phyloP scores from a whole-genome alignment of 2,888 invertebrate species.

The Brachynemurus nebulosus region DNA sequence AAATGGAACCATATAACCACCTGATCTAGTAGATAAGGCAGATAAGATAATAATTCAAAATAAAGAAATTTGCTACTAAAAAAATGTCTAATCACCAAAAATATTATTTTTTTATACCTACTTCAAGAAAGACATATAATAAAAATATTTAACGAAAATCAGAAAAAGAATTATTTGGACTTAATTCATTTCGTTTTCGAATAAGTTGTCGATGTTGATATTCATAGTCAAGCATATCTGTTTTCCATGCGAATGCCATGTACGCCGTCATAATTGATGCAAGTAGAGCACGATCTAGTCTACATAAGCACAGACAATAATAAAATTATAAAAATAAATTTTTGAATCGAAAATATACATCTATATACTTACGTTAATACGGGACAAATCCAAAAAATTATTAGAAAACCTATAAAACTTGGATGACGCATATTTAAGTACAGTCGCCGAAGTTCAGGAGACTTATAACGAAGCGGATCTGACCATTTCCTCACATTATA shows the following conservation, averaged over 20 bases:
- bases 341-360: background rate
- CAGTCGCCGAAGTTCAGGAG: background rate
- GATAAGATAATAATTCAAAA: too few species aligned
- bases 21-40: too few species aligned
- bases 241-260: background rate
- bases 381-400: conserved; percentile 3
- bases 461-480: background rate
- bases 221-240: background rate
- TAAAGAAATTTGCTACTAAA: too few species aligned
- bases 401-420: background rate
- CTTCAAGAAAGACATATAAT: too few species aligned
- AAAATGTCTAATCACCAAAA: too few species aligned
- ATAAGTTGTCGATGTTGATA: background rate
- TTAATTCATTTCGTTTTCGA: too few species aligned
- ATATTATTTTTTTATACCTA: too few species aligned
- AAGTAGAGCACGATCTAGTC: background rate
- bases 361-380: background rate
- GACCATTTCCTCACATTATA: background rate
- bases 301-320: background rate
- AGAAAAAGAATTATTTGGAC: too few species aligned
- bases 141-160: too few species aligned
- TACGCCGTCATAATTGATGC: background rate
- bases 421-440: conserved; percentile 3
- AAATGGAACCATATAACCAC: too few species aligned
- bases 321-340: too few species aligned